Evolutionary conservation across 2,113 vertebrate genomes (phyloP).

Genomic region (Varanus salvator): DNA sequence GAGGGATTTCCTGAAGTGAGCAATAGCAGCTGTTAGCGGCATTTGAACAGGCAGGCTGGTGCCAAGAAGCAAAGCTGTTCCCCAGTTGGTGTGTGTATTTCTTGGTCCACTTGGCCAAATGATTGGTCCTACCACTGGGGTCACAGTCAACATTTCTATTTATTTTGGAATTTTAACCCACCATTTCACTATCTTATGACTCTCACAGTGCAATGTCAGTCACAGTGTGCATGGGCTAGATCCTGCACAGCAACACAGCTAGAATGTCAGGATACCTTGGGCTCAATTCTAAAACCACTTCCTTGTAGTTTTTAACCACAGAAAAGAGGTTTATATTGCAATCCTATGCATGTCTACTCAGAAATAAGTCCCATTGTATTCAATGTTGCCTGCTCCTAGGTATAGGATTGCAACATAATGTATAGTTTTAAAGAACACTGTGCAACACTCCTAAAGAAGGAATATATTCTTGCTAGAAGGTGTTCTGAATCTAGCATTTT

Average conservation of each 20-base stretch:
- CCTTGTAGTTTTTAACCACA: neutral
- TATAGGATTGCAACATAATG: fast-evolving
- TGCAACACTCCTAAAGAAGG: neutral
- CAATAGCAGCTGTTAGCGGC: constrained; percentile 51
- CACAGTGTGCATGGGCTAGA: neutral
- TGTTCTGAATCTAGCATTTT: neutral
- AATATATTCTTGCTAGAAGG: neutral
- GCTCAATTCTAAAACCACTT: neutral
- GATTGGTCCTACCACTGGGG: neutral
- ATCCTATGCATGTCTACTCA: neutral
- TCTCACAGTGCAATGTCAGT: neutral
- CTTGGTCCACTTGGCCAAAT: constrained; percentile 41
- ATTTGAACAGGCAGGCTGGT: constrained; percentile 34
- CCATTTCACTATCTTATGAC: neutral
- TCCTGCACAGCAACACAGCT: fast-evolving
- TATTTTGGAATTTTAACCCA: constrained; percentile 8
- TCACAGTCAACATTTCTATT: constrained; percentile 10
- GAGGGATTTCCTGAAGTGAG: constrained; percentile 61
- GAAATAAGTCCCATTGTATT: neutral
- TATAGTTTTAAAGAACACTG: neutral
- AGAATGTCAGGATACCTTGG: neutral
- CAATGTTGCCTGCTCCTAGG: neutral
- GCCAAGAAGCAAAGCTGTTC: constrained; percentile 54
- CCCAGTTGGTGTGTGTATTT: constrained; percentile 16
- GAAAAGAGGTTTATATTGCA: neutral